phyloP scores from a whole-genome alignment of 1,140 invertebrate genomes.

The Macrosteles quadrilineatus region DNA sequence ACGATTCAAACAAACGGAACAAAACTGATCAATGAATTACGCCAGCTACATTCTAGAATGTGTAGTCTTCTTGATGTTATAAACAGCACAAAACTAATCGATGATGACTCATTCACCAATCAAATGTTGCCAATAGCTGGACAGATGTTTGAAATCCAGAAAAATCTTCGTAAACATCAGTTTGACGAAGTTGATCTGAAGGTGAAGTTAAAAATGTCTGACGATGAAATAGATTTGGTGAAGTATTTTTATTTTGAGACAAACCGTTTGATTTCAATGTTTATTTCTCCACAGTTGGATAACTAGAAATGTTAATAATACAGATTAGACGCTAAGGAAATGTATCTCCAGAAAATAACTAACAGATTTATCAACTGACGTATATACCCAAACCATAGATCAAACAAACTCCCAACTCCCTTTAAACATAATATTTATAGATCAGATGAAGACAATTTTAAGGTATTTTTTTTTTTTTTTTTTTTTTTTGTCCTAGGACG shows the following conservation, averaged over 20 bases:
- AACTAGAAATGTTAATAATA: too few relatives aligned
- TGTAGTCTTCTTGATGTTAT: not conserved
- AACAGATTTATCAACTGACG: too few relatives aligned
- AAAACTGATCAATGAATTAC: not conserved
- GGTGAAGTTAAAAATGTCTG: not conserved
- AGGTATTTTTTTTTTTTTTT: too few relatives aligned
- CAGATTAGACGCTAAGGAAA: too few relatives aligned
- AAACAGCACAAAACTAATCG: not conserved
- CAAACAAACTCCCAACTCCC: too few relatives aligned
- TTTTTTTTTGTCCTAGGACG: too few relatives aligned
- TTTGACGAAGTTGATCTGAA: not conserved
- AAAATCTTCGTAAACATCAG: not conserved
- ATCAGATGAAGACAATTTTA: too few relatives aligned
- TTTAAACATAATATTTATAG: too few relatives aligned
- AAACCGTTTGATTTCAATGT: not conserved
- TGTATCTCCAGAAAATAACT: too few relatives aligned
- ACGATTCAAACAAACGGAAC: not conserved
- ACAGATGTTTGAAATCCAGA: not conserved
- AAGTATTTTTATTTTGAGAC: not conserved
- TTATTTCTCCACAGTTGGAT: not conserved
- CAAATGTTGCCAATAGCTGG: not conserved
- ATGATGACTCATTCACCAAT: not conserved
- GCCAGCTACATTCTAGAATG: not conserved
- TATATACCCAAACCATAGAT: too few relatives aligned
- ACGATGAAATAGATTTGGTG: not conserved